Evolutionary conservation across 1,140 invertebrate species (phyloP).

Genomic region (Tyrophagus putrescentiae): DNA sequence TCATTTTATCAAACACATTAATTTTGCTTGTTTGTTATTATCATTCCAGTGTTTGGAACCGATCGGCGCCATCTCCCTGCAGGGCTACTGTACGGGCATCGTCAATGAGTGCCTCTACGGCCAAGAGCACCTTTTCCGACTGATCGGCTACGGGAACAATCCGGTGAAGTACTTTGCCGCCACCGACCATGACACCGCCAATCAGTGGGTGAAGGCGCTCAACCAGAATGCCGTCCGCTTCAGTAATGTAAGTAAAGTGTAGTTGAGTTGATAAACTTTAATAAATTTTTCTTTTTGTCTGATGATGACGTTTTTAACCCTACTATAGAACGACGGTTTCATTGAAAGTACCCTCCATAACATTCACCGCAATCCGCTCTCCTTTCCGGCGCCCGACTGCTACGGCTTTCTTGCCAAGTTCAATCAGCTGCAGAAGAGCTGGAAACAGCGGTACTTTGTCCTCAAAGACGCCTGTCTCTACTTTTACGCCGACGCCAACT

Average conservation of each 20-base stretch:
- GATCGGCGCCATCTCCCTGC: slow-evolving; percentile 68
- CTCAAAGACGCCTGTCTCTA: slow-evolving; percentile 87
- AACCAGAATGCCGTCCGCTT: slow-evolving; percentile 36
- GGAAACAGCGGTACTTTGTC: slow-evolving; percentile 81
- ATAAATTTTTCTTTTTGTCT: neutral
- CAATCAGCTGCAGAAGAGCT: slow-evolving; percentile 46
- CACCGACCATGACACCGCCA: slow-evolving; percentile 52
- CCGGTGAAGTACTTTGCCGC: slow-evolving; percentile 60
- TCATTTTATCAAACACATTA: neutral
- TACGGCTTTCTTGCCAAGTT: slow-evolving; percentile 75
- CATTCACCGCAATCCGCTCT: slow-evolving; percentile 37
- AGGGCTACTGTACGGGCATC: slow-evolving; percentile 56
- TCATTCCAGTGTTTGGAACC: slow-evolving; percentile 44
- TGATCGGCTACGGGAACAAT: slow-evolving; percentile 51
- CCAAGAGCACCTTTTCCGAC: slow-evolving; percentile 45
- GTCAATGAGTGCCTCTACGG: slow-evolving; percentile 39
- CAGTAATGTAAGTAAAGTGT: slow-evolving; percentile 29
- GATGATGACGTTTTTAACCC: neutral
- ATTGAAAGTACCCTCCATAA: slow-evolving; percentile 47
- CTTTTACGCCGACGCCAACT: slow-evolving; percentile 74
- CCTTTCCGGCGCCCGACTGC: slow-evolving; percentile 67
- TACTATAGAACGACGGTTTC: slow-evolving; percentile 52
- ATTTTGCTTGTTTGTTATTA: neutral
- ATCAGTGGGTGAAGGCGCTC: slow-evolving; percentile 43
- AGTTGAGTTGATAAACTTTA: neutral